These are phyloP conservation scores for Chiloscyllium plagiosum DNA, from an alignment of 2,113 vertebrate species.

Conservation along the genomic window DNA sequence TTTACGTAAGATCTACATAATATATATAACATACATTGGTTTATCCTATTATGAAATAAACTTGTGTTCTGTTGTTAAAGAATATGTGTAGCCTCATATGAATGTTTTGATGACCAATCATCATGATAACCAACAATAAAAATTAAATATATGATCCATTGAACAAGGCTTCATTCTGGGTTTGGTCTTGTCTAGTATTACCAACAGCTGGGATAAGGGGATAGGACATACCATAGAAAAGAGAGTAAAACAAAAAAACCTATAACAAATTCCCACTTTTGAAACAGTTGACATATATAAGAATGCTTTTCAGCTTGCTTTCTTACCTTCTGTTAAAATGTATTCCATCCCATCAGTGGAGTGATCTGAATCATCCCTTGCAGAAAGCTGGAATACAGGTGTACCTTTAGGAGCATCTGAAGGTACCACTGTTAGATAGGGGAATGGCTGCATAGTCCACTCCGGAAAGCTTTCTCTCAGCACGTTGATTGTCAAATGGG, in stretches of 20 bases:
- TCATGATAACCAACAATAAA: too few species aligned
- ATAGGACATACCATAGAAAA: not conserved
- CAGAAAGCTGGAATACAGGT: constrained; percentile 60
- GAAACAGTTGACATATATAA: not conserved
- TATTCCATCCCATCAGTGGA: constrained; percentile 54
- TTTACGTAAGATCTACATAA: too few species aligned
- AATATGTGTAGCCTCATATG: too few species aligned
- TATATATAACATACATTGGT: too few species aligned
- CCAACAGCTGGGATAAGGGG: not conserved
- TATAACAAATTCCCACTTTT: not conserved
- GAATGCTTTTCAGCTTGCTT: not conserved
- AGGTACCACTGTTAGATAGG: constrained; percentile 64
- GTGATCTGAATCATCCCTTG: constrained; percentile 47
- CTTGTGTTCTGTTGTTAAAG: too few species aligned
- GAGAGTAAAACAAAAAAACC: not conserved
- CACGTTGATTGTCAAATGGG: constrained; percentile 62
- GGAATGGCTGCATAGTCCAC: constrained; percentile 77
- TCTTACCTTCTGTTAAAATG: constrained; percentile 64
- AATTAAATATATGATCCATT: too few species aligned
- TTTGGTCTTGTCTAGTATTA: too few species aligned
- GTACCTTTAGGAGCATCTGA: constrained; percentile 62
- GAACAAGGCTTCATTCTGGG: too few species aligned
- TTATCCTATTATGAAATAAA: too few species aligned
- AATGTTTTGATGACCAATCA: too few species aligned
- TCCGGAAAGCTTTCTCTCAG: constrained; percentile 61